Conservation (phyloP, 2,888 invertebrate species). For the Caradrina clavipalpis region DNA sequence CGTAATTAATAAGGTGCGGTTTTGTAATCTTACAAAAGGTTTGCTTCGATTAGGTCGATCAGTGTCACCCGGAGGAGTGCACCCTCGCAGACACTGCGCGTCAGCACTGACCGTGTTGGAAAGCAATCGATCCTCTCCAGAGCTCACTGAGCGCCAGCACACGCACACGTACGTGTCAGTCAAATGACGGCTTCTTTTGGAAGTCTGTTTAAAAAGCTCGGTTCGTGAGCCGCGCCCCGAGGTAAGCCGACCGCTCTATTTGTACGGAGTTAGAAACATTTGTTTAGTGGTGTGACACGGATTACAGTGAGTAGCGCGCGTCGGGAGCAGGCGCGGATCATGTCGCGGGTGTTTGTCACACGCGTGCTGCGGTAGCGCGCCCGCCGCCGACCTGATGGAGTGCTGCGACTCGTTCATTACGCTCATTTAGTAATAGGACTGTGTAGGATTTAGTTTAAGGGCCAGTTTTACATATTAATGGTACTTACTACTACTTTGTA, state of each 20-base stretch:
- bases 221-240: background rate
- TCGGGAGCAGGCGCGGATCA: constrained; percentile 25
- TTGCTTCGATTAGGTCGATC: background rate
- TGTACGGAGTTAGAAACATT: constrained; percentile 31
- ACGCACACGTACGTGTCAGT: background rate
- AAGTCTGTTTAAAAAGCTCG: constrained; percentile 6
- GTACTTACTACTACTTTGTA: no score
- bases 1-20: background rate
- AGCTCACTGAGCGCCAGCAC: background rate
- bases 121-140: no score
- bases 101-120: no score
- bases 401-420: constrained; percentile 10
- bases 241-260: constrained; percentile 36
- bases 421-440: constrained; percentile 7
- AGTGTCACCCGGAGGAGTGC: background rate
- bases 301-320: constrained; percentile 32
- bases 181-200: constrained; percentile 17
- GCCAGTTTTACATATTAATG: background rate
- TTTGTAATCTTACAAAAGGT: background rate
- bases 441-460: background rate
- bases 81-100: no score
- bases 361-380: no score
- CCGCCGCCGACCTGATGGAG: no score
- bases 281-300: constrained; percentile 37
- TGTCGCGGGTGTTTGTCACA: constrained; percentile 48